Conservation (phyloP, 92 coral and sea anemone species). For the Umimayanthus chanpuru region DNA sequence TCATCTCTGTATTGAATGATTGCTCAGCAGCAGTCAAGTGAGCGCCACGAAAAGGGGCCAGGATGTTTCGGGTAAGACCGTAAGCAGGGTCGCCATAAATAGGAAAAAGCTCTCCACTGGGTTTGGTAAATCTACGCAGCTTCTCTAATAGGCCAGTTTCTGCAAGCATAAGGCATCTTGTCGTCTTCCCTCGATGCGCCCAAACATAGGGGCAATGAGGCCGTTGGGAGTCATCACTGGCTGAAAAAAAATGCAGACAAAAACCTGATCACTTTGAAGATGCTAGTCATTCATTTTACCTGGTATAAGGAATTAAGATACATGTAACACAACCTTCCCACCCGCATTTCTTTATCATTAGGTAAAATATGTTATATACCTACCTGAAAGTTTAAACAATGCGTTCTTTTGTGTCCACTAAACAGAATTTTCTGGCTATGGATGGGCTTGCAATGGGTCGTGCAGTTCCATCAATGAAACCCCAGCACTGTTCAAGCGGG, state of each 20-base stretch:
- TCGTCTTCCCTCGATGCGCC: conserved; percentile 74
- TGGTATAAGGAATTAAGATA: too few species aligned
- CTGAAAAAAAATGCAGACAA: conserved; percentile 47
- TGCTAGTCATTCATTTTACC: too few species aligned
- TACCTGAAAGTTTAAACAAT: conserved; percentile 64
- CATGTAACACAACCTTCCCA: too few species aligned
- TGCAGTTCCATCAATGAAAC: conserved; percentile 72
- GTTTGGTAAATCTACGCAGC: too few species aligned
- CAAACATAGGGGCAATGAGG: conserved; percentile 67
- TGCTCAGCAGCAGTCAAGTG: conserved; percentile 57
- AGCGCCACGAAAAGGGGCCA: conserved; percentile 68
- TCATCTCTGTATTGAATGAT: conserved; percentile 63
- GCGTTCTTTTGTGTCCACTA: conserved; percentile 68
- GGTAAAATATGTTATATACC: too few species aligned
- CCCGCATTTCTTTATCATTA: too few species aligned
- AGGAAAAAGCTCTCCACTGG: conserved; percentile 74
- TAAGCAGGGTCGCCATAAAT: conserved; percentile 77
- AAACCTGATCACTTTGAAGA: background rate
- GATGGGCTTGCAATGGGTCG: conserved; percentile 67
- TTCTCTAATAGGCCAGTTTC: conserved; percentile 63
- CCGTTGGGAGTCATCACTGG: conserved; percentile 76
- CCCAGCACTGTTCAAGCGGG: conserved; percentile 70
- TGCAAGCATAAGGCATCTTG: conserved; percentile 81
- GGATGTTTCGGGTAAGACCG: conserved; percentile 67
- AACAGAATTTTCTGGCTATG: conserved; percentile 61